Base-by-base conservation (phyloP, 2,888 invertebrate species). In the Pecten maximus region DNA sequence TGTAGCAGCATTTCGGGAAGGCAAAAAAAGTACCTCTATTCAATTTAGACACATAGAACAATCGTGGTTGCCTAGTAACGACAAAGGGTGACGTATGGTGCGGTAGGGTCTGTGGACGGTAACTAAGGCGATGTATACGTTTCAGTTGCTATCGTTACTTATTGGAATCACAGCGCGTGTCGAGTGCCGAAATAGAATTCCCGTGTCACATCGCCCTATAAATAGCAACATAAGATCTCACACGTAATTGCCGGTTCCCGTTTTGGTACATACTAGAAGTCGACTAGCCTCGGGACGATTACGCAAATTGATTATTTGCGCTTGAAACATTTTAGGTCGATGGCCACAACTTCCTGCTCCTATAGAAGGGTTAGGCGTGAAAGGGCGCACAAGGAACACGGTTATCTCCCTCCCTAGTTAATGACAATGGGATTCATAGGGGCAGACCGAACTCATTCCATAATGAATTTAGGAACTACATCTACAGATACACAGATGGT, bases 81-180 rank as follows among this genome's bases (percentile, higher is more conserved):
- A 74, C 74, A 74, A 74, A 74, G 28, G 28, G 74, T 74, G 74
- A 74, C 74, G 74, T 74, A 74, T 74, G 74, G 74, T 74, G 74
- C 74, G 74, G 4, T 74, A 74, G 74, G 74, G 74, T 28, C 74
- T 74, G 35, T 28, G 74, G 74, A 74, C 74, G 74, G 74, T 74
- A 35, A 74, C 74, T 74, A 74, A 74, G 74, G 74, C 74, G 74
- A 74, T 74, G 74, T 74, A 74, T 74, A 74, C 60, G 74, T 74
- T 74, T 74, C 74, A 74, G 74, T 74, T 74, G 74, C 28, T 74
- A 74, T 74, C 74, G 74, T 74, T 74, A 74, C 74, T 74, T 74
- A 74, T 74, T 74, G 74, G 74, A 74, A 74, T 74, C 74, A 74
- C 74, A 74, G 74, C 74, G 74, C 74, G 74, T 74, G 74, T 74